These are phyloP conservation scores for Pomatostomus ruficeps DNA, from an alignment of 2,113 vertebrate genomes.

Conservation along the genomic window DNA sequence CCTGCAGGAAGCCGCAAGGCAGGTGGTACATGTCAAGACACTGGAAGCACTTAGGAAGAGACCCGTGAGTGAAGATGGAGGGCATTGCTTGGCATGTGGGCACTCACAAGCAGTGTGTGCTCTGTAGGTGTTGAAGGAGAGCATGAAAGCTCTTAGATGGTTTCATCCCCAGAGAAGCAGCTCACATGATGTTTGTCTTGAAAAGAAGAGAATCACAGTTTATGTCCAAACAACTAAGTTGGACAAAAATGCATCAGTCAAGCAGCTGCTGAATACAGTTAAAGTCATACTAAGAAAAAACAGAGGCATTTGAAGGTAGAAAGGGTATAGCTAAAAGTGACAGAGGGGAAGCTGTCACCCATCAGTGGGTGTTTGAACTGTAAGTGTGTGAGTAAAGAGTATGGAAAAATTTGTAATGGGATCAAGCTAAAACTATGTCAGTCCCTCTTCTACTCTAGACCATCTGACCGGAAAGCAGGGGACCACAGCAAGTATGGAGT, in stretches of 20 bases:
- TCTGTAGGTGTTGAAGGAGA: neutral
- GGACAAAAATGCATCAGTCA: neutral
- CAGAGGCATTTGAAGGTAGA: neutral
- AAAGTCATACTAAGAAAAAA: neutral
- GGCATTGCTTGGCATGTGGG: accelerated
- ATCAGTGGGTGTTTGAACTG: neutral
- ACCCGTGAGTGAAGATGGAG: accelerated
- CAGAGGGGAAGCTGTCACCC: neutral
- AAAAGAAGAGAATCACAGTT: neutral
- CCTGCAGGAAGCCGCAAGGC: accelerated
- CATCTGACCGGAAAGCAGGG: neutral
- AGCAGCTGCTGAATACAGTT: neutral
- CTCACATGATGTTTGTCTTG: neutral
- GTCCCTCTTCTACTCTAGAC: neutral
- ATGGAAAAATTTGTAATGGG: neutral
- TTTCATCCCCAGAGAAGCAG: neutral
- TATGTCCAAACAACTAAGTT: neutral
- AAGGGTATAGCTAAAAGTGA: neutral
- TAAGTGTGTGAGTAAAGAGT: neutral
- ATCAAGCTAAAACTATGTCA: neutral
- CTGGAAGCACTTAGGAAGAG: neutral
- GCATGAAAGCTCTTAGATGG: neutral
- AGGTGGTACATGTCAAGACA: accelerated
- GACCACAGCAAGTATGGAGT: neutral
- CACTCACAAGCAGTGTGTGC: neutral